Base-by-base conservation (phyloP, 2,888 invertebrate species). In the Scaptomyza reducta region DNA sequence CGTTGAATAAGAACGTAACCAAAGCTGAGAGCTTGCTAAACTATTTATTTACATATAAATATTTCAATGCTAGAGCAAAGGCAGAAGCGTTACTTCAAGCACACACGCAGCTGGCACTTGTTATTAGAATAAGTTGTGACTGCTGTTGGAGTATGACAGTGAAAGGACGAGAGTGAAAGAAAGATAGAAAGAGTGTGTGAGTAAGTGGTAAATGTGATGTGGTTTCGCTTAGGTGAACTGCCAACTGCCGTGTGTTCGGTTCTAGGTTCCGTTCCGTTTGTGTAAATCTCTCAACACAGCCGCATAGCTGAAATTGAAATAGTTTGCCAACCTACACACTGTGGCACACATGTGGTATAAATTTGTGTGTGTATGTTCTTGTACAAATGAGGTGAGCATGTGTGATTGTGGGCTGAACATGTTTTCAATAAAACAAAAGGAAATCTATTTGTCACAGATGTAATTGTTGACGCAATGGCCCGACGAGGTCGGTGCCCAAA, bases 41-140 rank as follows among this genome's bases (percentile, higher is more conserved):
- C 83, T 84, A 87, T 87, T 87, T 84, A 84, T 84, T 84, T 83
- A 82, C 83, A 83, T 83, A 83, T 85, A 83, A 87, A 83, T 87
- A 83, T 87, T 87, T 86, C 78, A 82, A 70, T 72, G 66, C 45
- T 42, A 31, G 16, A 47, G 61, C 57, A 57, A 50, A 62, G 61
- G 64, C 54, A 61, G 53, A 58, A 51, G 62, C 66, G 44, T 54
- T 38, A 38, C 22, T 49, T 49, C 29, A 56, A 58, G 22, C 41
- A 61, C 64, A 61, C 68, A 25, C 13, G 10, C 51, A 11, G 40
- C 55, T 57, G 41, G 18, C 72, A 67, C 77, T 72, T 76, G 55
- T 42, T 60, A 66, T 58, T 55, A 71, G 51, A 33, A 67, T 59
- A 71, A 67, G 63, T 60, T 73, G 73, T 38, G 46, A 50, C 27